These are phyloP conservation scores for Limnothrissa miodon DNA, from an alignment of 2,113 vertebrate species.

Conservation along the genomic window DNA sequence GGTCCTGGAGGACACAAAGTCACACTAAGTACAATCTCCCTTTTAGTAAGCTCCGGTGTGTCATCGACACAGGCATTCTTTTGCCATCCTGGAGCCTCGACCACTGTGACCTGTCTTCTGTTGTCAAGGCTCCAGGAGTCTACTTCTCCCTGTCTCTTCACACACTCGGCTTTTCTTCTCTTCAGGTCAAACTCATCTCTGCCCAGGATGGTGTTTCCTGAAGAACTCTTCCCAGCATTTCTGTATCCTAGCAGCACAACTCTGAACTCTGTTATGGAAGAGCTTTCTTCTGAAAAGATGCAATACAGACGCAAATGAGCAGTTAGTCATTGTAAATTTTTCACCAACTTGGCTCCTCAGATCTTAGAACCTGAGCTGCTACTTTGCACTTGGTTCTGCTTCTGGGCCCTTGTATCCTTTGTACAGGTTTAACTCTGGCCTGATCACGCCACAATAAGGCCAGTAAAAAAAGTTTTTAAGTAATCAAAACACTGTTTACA, in stretches of 20 bases:
- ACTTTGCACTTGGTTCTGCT: no score
- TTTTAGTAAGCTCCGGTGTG: neutral
- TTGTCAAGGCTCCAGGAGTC: neutral
- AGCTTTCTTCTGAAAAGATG: no score
- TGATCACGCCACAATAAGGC: no score
- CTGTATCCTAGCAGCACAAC: neutral
- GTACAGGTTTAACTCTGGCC: no score
- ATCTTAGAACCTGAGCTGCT: no score
- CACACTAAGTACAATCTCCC: neutral
- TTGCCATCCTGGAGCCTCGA: neutral
- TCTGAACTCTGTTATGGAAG: neutral
- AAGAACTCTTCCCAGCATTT: slow-evolving; percentile 36
- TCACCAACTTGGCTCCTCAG: no score
- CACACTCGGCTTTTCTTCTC: neutral
- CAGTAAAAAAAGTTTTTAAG: no score
- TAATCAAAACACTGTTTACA: no score
- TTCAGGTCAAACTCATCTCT: neutral
- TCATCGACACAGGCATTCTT: neutral
- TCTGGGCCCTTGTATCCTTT: no score
- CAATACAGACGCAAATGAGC: no score
- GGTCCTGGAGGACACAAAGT: neutral
- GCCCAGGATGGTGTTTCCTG: slow-evolving; percentile 44
- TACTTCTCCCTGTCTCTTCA: neutral
- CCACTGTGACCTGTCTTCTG: neutral
- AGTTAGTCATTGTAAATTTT: no score